Evolutionary conservation across 2,113 vertebrate genomes (phyloP).

Genomic region (Pholis gunnellus): DNA sequence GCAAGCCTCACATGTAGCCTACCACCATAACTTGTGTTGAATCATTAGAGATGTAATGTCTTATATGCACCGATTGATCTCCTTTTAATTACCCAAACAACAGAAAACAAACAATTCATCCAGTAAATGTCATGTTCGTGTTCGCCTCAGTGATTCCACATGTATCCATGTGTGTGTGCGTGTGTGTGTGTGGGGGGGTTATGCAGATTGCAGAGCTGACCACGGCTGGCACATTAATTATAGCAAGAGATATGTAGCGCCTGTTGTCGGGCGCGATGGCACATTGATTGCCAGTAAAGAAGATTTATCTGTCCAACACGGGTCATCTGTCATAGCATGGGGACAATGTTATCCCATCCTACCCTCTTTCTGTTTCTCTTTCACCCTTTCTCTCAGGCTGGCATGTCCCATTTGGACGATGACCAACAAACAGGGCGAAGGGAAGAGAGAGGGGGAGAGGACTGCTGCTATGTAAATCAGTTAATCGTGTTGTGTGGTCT

Average conservation of each 20-base stretch:
- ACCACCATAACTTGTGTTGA: background rate
- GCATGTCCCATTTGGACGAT: constrained; percentile 56
- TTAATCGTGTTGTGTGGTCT: constrained; percentile 61
- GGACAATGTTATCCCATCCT: constrained; percentile 58
- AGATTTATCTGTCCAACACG: constrained; percentile 75
- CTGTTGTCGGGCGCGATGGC: constrained; percentile 66
- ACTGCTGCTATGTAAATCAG: constrained; percentile 49
- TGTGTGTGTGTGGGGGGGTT: constrained; percentile 6
- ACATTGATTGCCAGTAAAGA: constrained; percentile 80
- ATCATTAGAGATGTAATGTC: constrained; percentile 1
- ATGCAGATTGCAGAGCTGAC: constrained; percentile 57
- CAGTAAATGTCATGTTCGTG: constrained; percentile 20
- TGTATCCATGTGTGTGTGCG: background rate
- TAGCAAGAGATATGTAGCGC: constrained; percentile 57
- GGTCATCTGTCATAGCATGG: constrained; percentile 75
- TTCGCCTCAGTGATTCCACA: constrained; percentile 11
- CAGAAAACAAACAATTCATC: constrained; percentile 16
- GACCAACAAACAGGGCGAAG: constrained; percentile 50
- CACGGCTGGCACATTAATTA: constrained; percentile 73
- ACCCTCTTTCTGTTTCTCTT: constrained; percentile 45
- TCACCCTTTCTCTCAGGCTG: constrained; percentile 49
- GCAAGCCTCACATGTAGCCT: background rate
- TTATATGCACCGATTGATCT: background rate
- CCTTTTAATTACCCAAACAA: constrained; percentile 15
- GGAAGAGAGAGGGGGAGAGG: background rate